Conservation (phyloP, 2,113 vertebrate species). For the Macrotis lagotis region DNA sequence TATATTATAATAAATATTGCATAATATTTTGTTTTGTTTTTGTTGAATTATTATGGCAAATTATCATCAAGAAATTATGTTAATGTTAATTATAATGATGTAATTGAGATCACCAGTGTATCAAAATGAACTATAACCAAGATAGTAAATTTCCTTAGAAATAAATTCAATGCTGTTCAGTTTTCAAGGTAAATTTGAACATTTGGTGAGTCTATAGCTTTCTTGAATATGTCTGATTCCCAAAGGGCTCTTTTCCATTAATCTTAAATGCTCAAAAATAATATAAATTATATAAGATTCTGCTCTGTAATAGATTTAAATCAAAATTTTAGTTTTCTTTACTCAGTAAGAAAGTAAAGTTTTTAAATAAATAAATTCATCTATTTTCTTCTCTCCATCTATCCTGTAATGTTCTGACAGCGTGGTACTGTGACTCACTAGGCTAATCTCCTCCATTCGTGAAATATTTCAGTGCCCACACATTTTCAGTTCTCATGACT, state of each 20-base stretch:
- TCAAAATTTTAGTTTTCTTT: conserved; percentile 37
- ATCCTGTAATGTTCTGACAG: conserved; percentile 43
- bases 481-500: conserved; percentile 80
- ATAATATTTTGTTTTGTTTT: conserved; percentile 7
- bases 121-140: background rate
- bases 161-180: background rate
- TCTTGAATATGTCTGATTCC: background rate
- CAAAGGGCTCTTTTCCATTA: background rate
- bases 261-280: background rate
- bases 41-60: background rate
- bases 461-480: conserved; percentile 81
- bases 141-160: background rate
- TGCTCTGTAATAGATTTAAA: background rate
- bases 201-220: background rate
- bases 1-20: background rate
- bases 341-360: background rate
- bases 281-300: background rate
- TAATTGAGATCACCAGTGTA: background rate
- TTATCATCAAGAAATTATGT: background rate
- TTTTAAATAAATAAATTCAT: conserved; percentile 40
- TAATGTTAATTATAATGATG: background rate
- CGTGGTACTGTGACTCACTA: conserved; percentile 47
- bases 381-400: conserved; percentile 23
- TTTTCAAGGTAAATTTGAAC: background rate
- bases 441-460: conserved; percentile 69